Evolutionary conservation across 2,888 invertebrate species (phyloP).

Genomic region (Zelleria hepariella): DNA sequence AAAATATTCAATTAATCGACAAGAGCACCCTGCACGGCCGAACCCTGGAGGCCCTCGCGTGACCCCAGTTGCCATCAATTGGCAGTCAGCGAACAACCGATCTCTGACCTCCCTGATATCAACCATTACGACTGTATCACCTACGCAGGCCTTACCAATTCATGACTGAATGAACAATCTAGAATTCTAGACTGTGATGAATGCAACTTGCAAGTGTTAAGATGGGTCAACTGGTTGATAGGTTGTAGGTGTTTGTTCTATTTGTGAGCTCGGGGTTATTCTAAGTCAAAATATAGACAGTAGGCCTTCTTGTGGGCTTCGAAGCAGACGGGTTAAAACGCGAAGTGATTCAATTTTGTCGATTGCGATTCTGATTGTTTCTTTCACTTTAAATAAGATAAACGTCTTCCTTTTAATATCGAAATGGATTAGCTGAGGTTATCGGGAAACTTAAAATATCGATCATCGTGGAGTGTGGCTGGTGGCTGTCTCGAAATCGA

Average conservation of each 20-base stretch:
- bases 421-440: no score
- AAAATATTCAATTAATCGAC: no score
- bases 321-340: no score
- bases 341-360: no score
- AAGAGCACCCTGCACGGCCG: no score
- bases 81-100: conserved; percentile 51
- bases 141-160: conserved; percentile 17
- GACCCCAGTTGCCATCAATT: conserved; percentile 59
- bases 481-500: no score
- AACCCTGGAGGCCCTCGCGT: conserved; percentile 13
- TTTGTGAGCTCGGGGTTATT: background rate
- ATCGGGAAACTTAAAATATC: no score
- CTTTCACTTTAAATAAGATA: no score
- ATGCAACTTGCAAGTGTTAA: background rate
- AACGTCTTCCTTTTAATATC: no score
- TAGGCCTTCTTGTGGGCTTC: no score
- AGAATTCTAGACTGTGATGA: background rate
- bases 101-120: conserved; percentile 53
- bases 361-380: no score
- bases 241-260: background rate
- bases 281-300: background rate
- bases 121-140: conserved; percentile 35
- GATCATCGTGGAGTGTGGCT: no score
- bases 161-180: background rate
- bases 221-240: background rate